Base-by-base conservation (phyloP, 2,888 invertebrate genomes). In the Hypena proboscidalis region DNA sequence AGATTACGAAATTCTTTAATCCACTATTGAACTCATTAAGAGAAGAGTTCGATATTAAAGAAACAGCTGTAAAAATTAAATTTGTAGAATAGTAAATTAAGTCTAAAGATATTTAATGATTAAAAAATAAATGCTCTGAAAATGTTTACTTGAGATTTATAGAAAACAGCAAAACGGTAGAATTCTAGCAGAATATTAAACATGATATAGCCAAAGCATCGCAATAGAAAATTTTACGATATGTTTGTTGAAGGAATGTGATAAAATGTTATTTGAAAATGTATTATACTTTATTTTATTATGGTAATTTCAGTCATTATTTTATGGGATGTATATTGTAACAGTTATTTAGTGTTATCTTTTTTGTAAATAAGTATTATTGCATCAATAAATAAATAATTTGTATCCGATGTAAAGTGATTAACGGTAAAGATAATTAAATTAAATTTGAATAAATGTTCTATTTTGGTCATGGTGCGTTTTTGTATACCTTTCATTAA, bases 241-340 rank as follows among this genome's bases (percentile, higher is more conserved):
- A 76, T 70, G 66, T 74, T 65, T 57, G 58, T 74, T 75, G 70
- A 65, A 52, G 51, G 57, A 68, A 64, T 74, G 80, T 77, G 77
- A 80, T 77, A 77, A 75, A 74, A 67, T 44, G 49, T 64, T 70
- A 65, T 73, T 69, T 61, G 60, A 60, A 65, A 67, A 58, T 58
- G 66, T 62, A 70, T 72, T 64, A 63, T 58, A 50, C 57, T 54
- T 57, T 63, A 61, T 61, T 60, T 68, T 63, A 62, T 54, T 66
- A 72, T 67, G 60, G 52, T 67, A 69, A 73, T 71, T 74, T 73
- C 75, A 87, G 87, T 87, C 86, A 87, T 81, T 80, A 82, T 74
- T 76, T 67, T 80, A 79, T 71, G 66, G 66, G 59, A 69, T 53
- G 52, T 70, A 69, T 70, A 71, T 70, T 71, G 60, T 77, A 74